Base-by-base conservation (phyloP, 2,888 invertebrate genomes). In the Neria commutata region DNA sequence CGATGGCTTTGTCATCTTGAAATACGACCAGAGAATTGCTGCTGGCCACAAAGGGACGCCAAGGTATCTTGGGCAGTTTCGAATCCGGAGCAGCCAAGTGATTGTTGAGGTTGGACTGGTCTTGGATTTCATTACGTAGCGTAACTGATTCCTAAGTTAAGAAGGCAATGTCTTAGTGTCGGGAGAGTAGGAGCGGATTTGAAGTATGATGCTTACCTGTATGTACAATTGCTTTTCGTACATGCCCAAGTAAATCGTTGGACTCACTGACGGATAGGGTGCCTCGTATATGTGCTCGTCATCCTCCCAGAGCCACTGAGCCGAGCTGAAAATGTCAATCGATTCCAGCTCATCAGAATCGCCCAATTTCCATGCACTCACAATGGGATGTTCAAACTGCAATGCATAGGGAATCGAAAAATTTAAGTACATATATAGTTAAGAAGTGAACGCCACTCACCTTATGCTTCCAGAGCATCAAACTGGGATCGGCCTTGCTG, bases 371-470 rank as follows among this genome's bases (percentile, higher is more conserved):
- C 96, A 97, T 65, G 93, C 90, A 70, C 89, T 89, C 0, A 94
- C 94, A 64, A 96, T 90, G 0, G 95, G 95, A 37, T 91, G 87
- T 51, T 89, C 86, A 69, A 95, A 88, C 90, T 93, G 78, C n/a
- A 80, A 75, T 57, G 5, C 21, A 10, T 1, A 29, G 6, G 16
- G 2, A 40, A 25, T 19, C 29, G 23, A 24, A 29, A 47, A 24
- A 8, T 6, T 49, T 40, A 23, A 19, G 25, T n/a, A 23, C 49
- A 2, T 19, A 14, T 1, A 25, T 29, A 6, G 26, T 10, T 23
- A 54, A 29, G 46, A 17, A 49, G 46, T 45, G 49, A 53, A 11
- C 6, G 14, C 11, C 1, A 23, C 10, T 61, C 72, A 92, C 92
- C 86, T 91, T 88, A 64, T 90, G 86, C 73, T 91, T 86, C 94